Conservation (phyloP, 2,888 invertebrate genomes). For the Yponomeuta sedellus region DNA sequence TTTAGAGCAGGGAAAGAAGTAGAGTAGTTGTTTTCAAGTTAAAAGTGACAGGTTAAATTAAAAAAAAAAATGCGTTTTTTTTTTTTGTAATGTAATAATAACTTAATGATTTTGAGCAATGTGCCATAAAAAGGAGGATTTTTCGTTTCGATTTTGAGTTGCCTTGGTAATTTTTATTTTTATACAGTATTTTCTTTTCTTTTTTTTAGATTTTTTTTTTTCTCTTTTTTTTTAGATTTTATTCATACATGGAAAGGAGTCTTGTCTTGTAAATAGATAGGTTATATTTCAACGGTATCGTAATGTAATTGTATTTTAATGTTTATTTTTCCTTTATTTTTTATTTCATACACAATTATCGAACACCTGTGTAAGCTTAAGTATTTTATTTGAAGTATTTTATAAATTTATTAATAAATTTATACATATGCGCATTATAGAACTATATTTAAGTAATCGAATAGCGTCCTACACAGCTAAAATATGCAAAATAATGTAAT, state of each 20-base stretch:
- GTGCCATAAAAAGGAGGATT: background rate
- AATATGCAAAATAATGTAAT: conserved; percentile 10
- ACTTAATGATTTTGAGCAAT: background rate
- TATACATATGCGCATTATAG: background rate
- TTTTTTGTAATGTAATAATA: background rate
- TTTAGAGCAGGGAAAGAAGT: conserved; percentile 48
- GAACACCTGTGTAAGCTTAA: conserved; percentile 4
- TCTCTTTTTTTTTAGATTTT: conserved; percentile 20
- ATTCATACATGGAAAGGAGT: conserved; percentile 29
- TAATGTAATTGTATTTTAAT: conserved; percentile 6
- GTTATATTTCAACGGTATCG: conserved; percentile 20
- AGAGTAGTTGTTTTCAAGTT: conserved; percentile 12
- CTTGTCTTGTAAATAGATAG: conserved; percentile 47
- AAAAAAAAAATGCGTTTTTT: background rate
- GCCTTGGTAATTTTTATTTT: no score
- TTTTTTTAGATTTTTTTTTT: conserved; percentile 18
- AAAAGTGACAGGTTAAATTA: conserved; percentile 12
- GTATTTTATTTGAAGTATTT: background rate
- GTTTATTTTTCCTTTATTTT: conserved; percentile 17
- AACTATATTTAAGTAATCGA: background rate
- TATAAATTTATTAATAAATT: background rate
- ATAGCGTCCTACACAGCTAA: conserved; percentile 5
- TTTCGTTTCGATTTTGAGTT: background rate
- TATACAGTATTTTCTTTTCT: background rate
- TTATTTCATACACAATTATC: conserved; percentile 17